Base-by-base conservation (phyloP, 2,797 vertebrate genomes). In the Gadopsis bispinosus region DNA sequence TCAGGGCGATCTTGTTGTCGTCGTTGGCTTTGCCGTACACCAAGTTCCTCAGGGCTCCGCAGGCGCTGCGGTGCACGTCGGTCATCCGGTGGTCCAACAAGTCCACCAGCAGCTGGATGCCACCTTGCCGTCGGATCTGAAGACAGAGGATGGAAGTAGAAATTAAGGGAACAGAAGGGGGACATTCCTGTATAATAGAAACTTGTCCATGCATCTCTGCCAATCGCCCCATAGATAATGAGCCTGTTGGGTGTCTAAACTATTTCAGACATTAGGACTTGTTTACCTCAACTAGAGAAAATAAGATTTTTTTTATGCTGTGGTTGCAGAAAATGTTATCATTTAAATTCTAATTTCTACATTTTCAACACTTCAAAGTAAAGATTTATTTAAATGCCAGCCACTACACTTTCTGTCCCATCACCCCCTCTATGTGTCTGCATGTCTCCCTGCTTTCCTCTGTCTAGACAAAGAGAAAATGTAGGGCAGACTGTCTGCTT, bases 11-110 rank as follows among this genome's bases (percentile, higher is more conserved):
- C 94, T 99, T 99, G 94, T 99, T 99, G 92, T 99, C 98, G 2
- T 99, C 98, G 0, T 99, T 99, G 84, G 97, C 98, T 67, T 99
- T 99, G 72, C 98, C 98, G 12, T 99, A 99, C 0, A 99, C 98
- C 90, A 99, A 88, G 90, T 99, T 99, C 79, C 97, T 95, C 91
- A 99, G 91, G 31, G 98, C 98, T 55, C 98, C 98, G 43, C 98
- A 99, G 86, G 98, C 97, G 84, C 97, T 98, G 75, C 98, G 97
- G 93, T 99, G 98, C 82, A 99, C 98, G 75, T 99, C 98, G 0
- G 96, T 97, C 97, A 99, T 97, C 72, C 98, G 95, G 94, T 99
- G 98, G 84, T 99, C 98, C 93, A 99, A 83, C 29, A 99, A 91
- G 89, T 99, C 98, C 89, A 99, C 98, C 90, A 99, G 93, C 83